Evolutionary conservation across 2,888 invertebrate species (phyloP).

Genomic region (Ptychoptera albimana): DNA sequence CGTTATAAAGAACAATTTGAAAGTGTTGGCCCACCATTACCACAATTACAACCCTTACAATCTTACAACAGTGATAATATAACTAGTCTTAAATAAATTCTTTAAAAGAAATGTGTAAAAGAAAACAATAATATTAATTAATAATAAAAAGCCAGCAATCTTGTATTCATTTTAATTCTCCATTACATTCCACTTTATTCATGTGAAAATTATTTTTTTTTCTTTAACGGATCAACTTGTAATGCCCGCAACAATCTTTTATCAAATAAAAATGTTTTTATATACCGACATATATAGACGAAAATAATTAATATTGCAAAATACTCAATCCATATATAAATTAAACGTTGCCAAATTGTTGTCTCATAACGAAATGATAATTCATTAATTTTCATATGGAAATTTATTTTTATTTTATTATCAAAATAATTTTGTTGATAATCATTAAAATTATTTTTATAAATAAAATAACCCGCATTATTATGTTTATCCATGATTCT

Average conservation of each 20-base stretch:
- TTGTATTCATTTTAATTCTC: too few species aligned
- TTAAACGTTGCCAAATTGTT: background rate
- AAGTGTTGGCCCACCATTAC: background rate
- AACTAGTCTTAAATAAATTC: background rate
- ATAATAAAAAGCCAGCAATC: too few species aligned
- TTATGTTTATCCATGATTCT: too few species aligned
- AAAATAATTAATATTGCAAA: background rate
- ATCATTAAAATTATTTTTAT: background rate
- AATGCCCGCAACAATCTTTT: too few species aligned
- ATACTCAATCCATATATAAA: background rate
- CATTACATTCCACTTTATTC: too few species aligned
- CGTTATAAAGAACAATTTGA: conserved; percentile 28
- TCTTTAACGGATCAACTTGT: too few species aligned
- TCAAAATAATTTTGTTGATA: too few species aligned
- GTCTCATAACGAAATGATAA: conserved; percentile 2
- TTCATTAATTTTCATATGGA: background rate
- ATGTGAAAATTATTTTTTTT: too few species aligned
- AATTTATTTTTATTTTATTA: background rate
- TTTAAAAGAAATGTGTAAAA: too few species aligned
- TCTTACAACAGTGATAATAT: background rate
- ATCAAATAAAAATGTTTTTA: too few species aligned
- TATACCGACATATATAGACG: background rate
- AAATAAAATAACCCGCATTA: too few species aligned
- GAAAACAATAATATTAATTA: too few species aligned
- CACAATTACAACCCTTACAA: background rate